Conservation (phyloP, 2,888 invertebrate genomes). For the Therioaphis trifolii region DNA sequence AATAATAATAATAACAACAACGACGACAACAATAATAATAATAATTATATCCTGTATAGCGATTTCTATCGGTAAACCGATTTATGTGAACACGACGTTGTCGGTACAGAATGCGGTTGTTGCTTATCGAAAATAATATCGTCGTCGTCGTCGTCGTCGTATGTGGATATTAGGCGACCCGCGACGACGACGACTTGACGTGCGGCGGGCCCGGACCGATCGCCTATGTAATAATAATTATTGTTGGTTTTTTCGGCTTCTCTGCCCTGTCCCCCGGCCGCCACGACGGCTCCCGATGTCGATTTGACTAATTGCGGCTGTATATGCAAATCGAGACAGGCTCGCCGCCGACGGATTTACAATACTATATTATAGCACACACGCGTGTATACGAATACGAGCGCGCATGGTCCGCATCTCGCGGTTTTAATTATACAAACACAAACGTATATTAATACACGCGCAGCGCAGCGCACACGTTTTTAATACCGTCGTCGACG, state of each 20-base stretch:
- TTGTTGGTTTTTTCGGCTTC: conserved; percentile 23
- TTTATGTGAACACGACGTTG: conserved; percentile 10
- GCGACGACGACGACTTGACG: not conserved
- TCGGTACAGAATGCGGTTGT: conserved; percentile 10
- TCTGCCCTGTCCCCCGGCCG: not conserved
- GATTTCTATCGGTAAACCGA: conserved; percentile 12
- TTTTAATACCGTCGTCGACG: not conserved
- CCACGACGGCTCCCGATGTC: not conserved
- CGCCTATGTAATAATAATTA: conserved; percentile 21
- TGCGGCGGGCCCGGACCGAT: not conserved
- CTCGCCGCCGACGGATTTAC: conserved; percentile 7
- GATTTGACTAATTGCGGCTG: conserved; percentile 47
- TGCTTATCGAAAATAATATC: conserved; percentile 37
- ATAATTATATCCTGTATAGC: no score
- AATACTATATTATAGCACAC: not conserved
- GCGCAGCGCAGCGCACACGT: not conserved
- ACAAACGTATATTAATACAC: no score
- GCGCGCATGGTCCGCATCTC: conserved; percentile 1
- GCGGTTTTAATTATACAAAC: conserved; percentile 29
- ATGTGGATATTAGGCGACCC: not conserved
- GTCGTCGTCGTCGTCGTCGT: not conserved
- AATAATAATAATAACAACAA: conserved; percentile 4
- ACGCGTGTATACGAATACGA: not conserved
- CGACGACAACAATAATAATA: no score
- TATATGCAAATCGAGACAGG: conserved; percentile 34